Evolutionary conservation across 2,797 vertebrate genomes (phyloP).

Genomic region (Pseudochirops cupreus): DNA sequence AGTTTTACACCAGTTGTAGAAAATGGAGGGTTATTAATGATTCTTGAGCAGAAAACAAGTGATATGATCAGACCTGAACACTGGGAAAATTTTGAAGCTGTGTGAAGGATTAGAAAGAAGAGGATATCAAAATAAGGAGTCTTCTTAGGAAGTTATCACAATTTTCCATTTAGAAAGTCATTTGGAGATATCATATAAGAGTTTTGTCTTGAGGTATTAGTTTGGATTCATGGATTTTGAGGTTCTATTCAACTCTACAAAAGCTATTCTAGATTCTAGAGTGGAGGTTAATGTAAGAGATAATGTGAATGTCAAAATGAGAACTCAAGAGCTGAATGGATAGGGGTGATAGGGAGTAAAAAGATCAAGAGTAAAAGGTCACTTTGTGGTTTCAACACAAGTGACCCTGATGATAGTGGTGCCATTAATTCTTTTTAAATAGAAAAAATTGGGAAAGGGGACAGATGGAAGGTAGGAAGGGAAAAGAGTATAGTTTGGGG

Average conservation of each 20-base stretch:
- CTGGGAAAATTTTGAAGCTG: not conserved
- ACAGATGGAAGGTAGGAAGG: not conserved
- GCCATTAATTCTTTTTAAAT: not conserved
- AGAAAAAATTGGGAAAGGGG: not conserved
- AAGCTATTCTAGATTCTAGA: not conserved
- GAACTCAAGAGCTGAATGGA: not conserved
- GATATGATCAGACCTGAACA: not conserved
- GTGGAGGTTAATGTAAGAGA: not conserved
- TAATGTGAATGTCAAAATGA: not conserved
- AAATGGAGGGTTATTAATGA: not conserved
- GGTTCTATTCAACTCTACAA: not conserved
- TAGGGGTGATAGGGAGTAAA: not conserved
- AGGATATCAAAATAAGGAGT: not conserved
- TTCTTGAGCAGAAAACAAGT: not conserved
- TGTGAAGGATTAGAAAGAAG: not conserved
- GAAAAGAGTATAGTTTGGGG: not conserved
- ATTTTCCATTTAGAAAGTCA: not conserved
- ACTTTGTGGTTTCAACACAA: not conserved
- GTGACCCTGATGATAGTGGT: not conserved
- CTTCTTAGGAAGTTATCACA: not conserved
- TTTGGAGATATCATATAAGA: not conserved
- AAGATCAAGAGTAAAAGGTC: not conserved
- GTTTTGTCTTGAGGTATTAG: not conserved
- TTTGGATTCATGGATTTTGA: not conserved
- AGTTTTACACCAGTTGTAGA: not conserved